Percentiles rank a stretch among this genome's conserved stretches.
Conservation (phyloP, 2,797 vertebrate species). For the Miichthys miiuy region DNA sequence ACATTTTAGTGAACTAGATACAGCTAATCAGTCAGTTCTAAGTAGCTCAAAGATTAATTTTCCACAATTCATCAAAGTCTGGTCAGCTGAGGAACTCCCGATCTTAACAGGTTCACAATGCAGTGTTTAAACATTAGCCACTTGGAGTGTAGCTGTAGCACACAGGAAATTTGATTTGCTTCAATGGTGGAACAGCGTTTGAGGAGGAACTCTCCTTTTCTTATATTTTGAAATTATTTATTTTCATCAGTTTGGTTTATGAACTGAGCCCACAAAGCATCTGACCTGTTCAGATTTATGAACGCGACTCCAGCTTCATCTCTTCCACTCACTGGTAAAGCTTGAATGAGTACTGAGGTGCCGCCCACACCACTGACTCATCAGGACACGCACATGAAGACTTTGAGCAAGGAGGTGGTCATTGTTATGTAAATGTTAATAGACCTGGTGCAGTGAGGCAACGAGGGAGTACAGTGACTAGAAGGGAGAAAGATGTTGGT, state of each 20-base stretch:
- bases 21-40: slow-evolving; percentile 75
- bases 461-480: slow-evolving; percentile 44
- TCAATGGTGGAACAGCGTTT: not conserved
- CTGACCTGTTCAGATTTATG: slow-evolving; percentile 35
- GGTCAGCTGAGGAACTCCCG: slow-evolving; percentile 39
- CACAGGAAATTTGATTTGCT: not conserved
- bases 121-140: slow-evolving; percentile 34
- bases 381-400: not conserved
- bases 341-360: slow-evolving; percentile 23
- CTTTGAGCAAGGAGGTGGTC: slow-evolving; percentile 53
- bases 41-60: slow-evolving; percentile 74
- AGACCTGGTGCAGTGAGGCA: slow-evolving; percentile 60
- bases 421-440: slow-evolving; percentile 83
- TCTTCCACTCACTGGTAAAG: slow-evolving; percentile 33
- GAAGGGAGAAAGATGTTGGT: slow-evolving; percentile 14
- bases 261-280: slow-evolving; percentile 2
- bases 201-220: not conserved
- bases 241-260: slow-evolving; percentile 13
- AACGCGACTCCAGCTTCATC: slow-evolving; percentile 24
- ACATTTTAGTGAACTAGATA: slow-evolving; percentile 71
- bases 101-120: slow-evolving; percentile 65
- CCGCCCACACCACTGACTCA: not conserved
- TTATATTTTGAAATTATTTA: not conserved
- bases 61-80: slow-evolving; percentile 65
- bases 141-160: slow-evolving; percentile 6